Evolutionary conservation across 1,140 invertebrate species (phyloP).

Genomic region (Trachymyrmex septentrionalis): DNA sequence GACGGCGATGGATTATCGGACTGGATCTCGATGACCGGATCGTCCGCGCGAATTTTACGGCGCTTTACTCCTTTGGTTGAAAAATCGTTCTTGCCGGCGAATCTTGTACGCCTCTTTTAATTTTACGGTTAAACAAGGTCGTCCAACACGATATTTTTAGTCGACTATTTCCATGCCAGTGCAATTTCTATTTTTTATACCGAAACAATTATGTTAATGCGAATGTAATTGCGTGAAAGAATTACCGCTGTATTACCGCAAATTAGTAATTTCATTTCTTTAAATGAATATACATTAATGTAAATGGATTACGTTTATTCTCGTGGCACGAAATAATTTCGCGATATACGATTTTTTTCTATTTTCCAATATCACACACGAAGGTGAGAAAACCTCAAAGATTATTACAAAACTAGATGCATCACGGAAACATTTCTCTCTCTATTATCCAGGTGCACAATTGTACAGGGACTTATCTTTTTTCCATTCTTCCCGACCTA

Average conservation of each 20-base stretch:
- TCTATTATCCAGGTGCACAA: not conserved
- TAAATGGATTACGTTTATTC: slow-evolving; percentile 29
- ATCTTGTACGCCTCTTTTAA: slow-evolving; percentile 51
- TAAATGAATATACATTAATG: slow-evolving; percentile 42
- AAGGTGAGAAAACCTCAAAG: not conserved
- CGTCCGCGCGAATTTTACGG: slow-evolving; percentile 65
- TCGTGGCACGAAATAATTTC: slow-evolving; percentile 12
- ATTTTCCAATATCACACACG: not conserved
- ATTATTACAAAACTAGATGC: not conserved
- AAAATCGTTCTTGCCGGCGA: slow-evolving; percentile 26
- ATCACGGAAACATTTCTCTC: not conserved
- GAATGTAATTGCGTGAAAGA: not conserved
- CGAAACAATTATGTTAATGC: slow-evolving; percentile 12
- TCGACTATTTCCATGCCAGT: not conserved
- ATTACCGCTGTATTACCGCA: slow-evolving; percentile 10
- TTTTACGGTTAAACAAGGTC: slow-evolving; percentile 24
- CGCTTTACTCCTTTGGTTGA: slow-evolving; percentile 52
- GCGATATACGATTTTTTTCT: not conserved
- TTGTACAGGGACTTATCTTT: not conserved
- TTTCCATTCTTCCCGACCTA: not conserved
- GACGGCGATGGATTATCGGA: slow-evolving; percentile 15
- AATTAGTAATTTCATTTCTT: slow-evolving; percentile 20
- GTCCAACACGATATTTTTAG: slow-evolving; percentile 14
- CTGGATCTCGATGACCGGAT: slow-evolving; percentile 53
- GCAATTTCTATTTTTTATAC: slow-evolving; percentile 8